These are phyloP conservation scores for Andrena marginata DNA, from an alignment of 2,888 invertebrate genomes.

Conservation along the genomic window DNA sequence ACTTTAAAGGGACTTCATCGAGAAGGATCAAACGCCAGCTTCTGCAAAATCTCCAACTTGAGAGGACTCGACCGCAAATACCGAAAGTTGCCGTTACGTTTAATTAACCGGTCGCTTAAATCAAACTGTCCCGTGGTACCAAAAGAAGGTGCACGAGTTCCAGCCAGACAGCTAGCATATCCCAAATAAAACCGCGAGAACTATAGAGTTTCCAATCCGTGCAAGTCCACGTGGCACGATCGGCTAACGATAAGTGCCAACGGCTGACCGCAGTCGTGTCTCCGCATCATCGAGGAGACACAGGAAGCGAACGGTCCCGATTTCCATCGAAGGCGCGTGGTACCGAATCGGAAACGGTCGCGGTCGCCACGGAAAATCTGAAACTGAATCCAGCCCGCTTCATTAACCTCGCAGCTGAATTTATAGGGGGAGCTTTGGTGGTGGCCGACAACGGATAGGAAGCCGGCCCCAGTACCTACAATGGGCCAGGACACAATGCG, in stretches of 20 bases:
- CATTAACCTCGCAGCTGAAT: conserved; percentile 63
- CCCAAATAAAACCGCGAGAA: no score
- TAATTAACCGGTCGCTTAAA: conserved; percentile 15
- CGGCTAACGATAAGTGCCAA: no score
- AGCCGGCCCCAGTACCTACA: conserved; percentile 53
- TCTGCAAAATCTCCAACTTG: neutral
- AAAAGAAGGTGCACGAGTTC: neutral
- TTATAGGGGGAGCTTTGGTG: conserved; percentile 56
- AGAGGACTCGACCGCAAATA: neutral
- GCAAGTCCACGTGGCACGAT: no score
- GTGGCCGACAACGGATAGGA: conserved; percentile 52
- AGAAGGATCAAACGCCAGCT: neutral
- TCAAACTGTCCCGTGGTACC: neutral
- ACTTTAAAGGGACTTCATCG: conserved; percentile 17
- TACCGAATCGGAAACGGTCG: conserved; percentile 6
- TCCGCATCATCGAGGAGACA: neutral
- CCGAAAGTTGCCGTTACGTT: neutral
- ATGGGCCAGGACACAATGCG: conserved; percentile 64
- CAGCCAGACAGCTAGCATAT: neutral
- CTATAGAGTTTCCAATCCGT: no score
- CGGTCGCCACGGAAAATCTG: conserved; percentile 46
- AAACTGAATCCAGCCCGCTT: conserved; percentile 49
- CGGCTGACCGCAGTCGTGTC: neutral
- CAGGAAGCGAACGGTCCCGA: neutral
- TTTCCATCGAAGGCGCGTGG: conserved; percentile 3